Evolutionary conservation across 2,113 vertebrate species (phyloP).

Genomic region (Zosterops borbonicus): DNA sequence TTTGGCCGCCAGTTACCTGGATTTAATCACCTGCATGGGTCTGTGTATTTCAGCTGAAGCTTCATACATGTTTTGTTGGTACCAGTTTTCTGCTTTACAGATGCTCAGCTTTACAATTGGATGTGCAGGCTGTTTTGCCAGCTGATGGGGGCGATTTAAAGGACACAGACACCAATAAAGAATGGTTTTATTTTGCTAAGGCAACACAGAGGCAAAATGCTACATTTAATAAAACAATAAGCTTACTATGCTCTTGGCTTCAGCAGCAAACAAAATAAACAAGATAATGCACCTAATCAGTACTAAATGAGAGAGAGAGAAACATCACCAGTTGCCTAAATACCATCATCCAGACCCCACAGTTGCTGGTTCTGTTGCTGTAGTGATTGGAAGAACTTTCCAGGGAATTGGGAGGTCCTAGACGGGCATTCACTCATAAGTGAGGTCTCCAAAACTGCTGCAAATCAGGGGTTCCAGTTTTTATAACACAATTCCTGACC

Average conservation of each 20-base stretch:
- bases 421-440: accelerated
- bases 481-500: neutral
- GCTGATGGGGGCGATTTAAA: accelerated
- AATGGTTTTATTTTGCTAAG: neutral
- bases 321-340: neutral
- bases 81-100: neutral
- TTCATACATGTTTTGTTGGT: neutral
- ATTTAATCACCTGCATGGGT: neutral
- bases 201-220: neutral
- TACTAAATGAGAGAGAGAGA: neutral
- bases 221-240: neutral
- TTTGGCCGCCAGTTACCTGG: neutral
- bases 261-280: neutral
- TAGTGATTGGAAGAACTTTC: neutral
- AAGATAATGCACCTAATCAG: neutral
- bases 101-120: neutral
- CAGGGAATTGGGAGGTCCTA: neutral
- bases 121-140: neutral
- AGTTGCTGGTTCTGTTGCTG: neutral
- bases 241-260: neutral
- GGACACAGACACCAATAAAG: neutral
- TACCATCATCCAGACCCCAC: neutral
- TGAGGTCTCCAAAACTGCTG: neutral
- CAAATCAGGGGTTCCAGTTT: neutral
- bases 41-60: neutral